These are phyloP conservation scores for Vireo griseus DNA, from an alignment of 2,797 vertebrate genomes.

Conservation along the genomic window DNA sequence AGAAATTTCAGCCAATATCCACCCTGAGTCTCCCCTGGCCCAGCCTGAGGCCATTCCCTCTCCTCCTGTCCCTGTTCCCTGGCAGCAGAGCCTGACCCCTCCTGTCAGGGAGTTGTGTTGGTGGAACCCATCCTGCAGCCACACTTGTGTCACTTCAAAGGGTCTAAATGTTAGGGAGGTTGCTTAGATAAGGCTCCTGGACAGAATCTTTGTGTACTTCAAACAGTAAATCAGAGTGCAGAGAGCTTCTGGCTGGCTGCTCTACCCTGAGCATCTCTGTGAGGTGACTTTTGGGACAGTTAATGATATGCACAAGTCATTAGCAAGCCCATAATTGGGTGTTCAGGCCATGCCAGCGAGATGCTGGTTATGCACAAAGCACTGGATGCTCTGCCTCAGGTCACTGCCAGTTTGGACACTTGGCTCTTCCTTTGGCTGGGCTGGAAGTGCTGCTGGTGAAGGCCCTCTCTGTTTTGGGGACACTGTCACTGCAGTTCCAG, in stretches of 20 bases:
- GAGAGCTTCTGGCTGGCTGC: neutral
- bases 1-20: neutral
- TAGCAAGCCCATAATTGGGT: neutral
- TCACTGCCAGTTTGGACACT: neutral
- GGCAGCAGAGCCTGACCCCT: neutral
- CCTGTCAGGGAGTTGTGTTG: neutral
- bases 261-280: neutral
- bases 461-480: neutral
- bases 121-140: neutral
- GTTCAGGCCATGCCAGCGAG: neutral
- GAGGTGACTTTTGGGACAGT: neutral
- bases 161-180: neutral
- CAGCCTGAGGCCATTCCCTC: accelerated
- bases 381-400: neutral
- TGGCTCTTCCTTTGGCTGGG: neutral
- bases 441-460: neutral
- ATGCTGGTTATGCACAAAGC: neutral
- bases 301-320: neutral
- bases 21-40: accelerated
- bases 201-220: neutral
- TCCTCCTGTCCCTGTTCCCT: neutral
- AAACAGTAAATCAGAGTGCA: too few relatives aligned
- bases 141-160: neutral
- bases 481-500: neutral
- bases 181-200: neutral